These are phyloP conservation scores for Cryptocephalus primarius DNA, from an alignment of 2,888 invertebrate species.

Conservation along the genomic window DNA sequence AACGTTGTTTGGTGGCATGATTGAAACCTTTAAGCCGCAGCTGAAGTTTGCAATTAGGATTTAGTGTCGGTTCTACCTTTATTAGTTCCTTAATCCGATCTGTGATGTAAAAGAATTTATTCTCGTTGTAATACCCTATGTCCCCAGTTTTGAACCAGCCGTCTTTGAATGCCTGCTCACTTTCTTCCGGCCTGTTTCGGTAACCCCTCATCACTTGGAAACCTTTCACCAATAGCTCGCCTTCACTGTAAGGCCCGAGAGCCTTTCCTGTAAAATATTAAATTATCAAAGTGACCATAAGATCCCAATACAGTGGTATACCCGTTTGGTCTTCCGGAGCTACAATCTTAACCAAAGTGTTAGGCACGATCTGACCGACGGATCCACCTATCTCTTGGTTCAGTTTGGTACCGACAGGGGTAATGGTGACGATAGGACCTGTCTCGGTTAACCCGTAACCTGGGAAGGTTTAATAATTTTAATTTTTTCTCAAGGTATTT, in stretches of 20 bases:
- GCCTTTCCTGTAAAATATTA: constrained; percentile 2
- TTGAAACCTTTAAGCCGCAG: too few relatives aligned
- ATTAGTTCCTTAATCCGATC: constrained; percentile 77
- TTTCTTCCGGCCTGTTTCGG: constrained; percentile 62
- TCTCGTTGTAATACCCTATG: constrained; percentile 44
- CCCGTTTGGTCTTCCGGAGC: constrained; percentile 31
- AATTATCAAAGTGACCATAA: neutral
- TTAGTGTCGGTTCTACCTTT: constrained; percentile 39
- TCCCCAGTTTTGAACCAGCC: constrained; percentile 73
- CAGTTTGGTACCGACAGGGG: neutral
- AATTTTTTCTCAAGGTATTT: too few relatives aligned
- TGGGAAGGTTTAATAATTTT: constrained; percentile 11
- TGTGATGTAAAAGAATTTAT: constrained; percentile 55
- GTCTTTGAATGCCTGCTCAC: constrained; percentile 33
- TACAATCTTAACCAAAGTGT: constrained; percentile 54
- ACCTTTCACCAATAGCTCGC: constrained; percentile 65
- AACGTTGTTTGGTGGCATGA: too few relatives aligned
- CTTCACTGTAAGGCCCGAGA: constrained; percentile 30
- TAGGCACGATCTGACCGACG: constrained; percentile 50
- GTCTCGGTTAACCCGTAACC: constrained; percentile 68
- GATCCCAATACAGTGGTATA: constrained; percentile 1
- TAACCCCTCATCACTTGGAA: constrained; percentile 80
- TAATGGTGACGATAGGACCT: constrained; percentile 40
- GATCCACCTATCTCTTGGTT: constrained; percentile 17
- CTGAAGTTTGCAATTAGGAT: neutral